Base-by-base conservation (phyloP, 2,888 invertebrate genomes). In the Merodon equestris region DNA sequence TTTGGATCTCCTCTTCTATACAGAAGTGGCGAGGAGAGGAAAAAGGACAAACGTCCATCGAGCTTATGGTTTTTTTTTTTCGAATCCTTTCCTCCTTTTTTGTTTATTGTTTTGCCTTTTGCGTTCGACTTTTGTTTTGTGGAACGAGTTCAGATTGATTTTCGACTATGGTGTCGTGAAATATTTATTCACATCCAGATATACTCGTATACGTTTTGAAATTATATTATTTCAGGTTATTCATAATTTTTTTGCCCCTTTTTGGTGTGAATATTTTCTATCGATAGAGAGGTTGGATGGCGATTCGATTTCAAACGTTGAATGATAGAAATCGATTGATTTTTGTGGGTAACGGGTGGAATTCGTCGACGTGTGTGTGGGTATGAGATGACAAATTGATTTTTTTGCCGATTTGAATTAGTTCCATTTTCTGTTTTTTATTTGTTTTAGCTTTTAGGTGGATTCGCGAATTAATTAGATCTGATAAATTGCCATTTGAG, bases 301-400 rank as follows among this genome's bases (percentile, higher is more conserved):
- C 14, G 19, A 64, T 63, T 70, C 47, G 71, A 71, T 70, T 71
- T 60, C 64, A 44, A 64, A 42, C 56, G 60, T 14, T 48, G 58
- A 60, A 54, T 57, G 58, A 64, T 50, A 53, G 42, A 53, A 70
- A 70, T 76, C 70, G 70, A 76, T 76, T n/a, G n/a, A 57, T 61
- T 60, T 54, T 47, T 63, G 48, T 47, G 14, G 40, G 40, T 40
- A 27, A 27, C 9, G 40, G 40, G 10, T 2, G n/a, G 40, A 40
- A 10, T 36, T 36, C 36, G n/a, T n/a, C n/a, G n/a, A n/a, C n/a
- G n/a, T n/a, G n/a, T n/a, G n/a, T n/a, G n/a, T n/a, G n/a, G n/a
- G n/a, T n/a, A n/a, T n/a, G n/a, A n/a, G n/a, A n/a, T n/a, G 27
- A 27, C 27, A 27, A 7, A 27, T 27, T 27, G 27, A 27, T 4